Evolutionary conservation across 1,140 invertebrate genomes (phyloP).

Genomic region (Zaprionus davidi): DNA sequence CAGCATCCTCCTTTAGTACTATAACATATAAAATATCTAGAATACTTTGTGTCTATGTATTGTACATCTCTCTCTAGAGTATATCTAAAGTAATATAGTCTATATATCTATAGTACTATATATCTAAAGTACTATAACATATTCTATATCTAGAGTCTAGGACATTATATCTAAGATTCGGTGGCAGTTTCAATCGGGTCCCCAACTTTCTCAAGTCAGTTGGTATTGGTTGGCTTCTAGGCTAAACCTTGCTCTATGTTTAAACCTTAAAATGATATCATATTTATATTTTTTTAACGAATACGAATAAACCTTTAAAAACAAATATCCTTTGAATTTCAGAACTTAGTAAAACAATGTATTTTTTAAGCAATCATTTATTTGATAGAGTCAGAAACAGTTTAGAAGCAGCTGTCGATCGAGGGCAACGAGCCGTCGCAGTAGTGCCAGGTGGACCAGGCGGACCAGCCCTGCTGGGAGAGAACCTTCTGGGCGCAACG

Average conservation of each 20-base stretch:
- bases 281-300: constrained; percentile 38
- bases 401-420: constrained; percentile 65
- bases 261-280: constrained; percentile 8
- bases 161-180: constrained; percentile 51
- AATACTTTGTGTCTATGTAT: constrained; percentile 15
- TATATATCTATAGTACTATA: constrained; percentile 2
- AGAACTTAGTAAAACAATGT: background rate
- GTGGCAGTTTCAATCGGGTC: constrained; percentile 77
- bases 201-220: constrained; percentile 48
- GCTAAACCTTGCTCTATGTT: constrained; percentile 3
- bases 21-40: constrained; percentile 11
- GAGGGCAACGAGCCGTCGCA: constrained; percentile 55
- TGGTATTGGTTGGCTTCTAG: constrained; percentile 19
- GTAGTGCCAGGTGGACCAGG: constrained; percentile 59
- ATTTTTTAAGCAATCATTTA: background rate
- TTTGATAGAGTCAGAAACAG: background rate
- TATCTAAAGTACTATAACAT: constrained; percentile 15
- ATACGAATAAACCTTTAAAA: constrained; percentile 30
- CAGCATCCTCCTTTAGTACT: constrained; percentile 36
- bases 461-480: constrained; percentile 57
- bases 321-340: background rate
- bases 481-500: constrained; percentile 56
- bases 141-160: constrained; percentile 11
- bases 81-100: too few species aligned
- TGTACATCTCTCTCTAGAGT: background rate